Percentiles rank a stretch among this genome's conserved stretches.
These are phyloP conservation scores for Coregonus ussuriensis DNA, from an alignment of 2,797 vertebrate genomes.

Conservation along the genomic window DNA sequence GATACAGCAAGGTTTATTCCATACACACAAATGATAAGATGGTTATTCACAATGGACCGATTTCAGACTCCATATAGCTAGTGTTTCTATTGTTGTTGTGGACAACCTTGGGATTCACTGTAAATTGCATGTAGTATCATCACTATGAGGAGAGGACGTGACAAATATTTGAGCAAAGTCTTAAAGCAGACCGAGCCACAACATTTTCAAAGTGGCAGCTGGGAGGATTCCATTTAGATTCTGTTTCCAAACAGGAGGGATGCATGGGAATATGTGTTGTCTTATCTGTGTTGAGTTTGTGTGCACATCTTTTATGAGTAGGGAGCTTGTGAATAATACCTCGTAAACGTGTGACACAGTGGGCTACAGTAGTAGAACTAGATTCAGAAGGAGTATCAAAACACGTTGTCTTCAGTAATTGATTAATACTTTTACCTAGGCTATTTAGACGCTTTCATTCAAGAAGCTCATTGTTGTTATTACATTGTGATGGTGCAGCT, in stretches of 20 bases:
- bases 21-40: not conserved
- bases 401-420: not conserved
- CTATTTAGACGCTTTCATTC: not conserved
- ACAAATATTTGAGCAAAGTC: constrained; percentile 19
- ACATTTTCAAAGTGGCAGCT: constrained; percentile 10
- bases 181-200: constrained; percentile 18
- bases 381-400: not conserved
- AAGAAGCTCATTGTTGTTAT: not conserved
- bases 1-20: constrained; percentile 16
- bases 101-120: constrained; percentile 22
- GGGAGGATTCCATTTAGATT: constrained; percentile 19
- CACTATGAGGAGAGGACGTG: constrained; percentile 23
- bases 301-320: not conserved
- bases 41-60: not conserved
- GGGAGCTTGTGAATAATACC: too few relatives aligned
- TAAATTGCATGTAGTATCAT: constrained; percentile 7
- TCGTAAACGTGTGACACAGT: not conserved
- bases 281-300: not conserved
- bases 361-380: not conserved
- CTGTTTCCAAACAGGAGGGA: constrained; percentile 19
- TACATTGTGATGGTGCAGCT: not conserved
- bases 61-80: constrained; percentile 11
- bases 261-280: constrained; percentile 1
- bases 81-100: constrained; percentile 12
- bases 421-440: not conserved